Conservation (phyloP, 35 echinoderm and acorn worm species). For the Heliocidaris erythrogramma region DNA sequence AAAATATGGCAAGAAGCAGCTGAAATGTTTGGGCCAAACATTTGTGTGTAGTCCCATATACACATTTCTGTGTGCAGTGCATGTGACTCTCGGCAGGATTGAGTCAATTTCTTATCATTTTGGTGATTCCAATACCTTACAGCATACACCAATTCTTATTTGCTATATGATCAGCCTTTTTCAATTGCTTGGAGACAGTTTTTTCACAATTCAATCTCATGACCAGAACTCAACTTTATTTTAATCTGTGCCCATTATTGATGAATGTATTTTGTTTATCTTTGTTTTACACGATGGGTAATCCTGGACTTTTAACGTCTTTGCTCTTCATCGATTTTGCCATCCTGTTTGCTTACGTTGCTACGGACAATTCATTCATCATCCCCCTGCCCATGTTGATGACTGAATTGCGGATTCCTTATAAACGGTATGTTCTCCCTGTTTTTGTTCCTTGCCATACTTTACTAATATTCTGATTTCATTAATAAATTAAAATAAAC, state of each 20-base stretch:
- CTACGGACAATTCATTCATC: neutral
- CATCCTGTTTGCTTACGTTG: neutral
- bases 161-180: no score
- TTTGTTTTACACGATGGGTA: constrained; percentile 17
- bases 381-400: neutral
- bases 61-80: no score
- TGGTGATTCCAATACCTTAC: no score
- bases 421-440: neutral
- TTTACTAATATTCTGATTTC: neutral
- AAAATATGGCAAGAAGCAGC: no score
- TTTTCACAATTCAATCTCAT: no score
- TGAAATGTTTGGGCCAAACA: no score
- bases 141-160: no score
- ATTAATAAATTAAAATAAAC: neutral
- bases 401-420: neutral
- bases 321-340: neutral
- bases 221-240: no score
- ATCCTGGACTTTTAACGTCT: neutral
- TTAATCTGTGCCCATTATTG: neutral
- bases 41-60: no score
- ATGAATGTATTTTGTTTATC: constrained; percentile 6
- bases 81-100: no score
- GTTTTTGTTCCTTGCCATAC: neutral
- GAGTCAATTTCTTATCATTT: no score
- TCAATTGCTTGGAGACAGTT: no score